Conservation (phyloP, 2,113 vertebrate genomes). For the Pseudopodoces humilis region DNA sequence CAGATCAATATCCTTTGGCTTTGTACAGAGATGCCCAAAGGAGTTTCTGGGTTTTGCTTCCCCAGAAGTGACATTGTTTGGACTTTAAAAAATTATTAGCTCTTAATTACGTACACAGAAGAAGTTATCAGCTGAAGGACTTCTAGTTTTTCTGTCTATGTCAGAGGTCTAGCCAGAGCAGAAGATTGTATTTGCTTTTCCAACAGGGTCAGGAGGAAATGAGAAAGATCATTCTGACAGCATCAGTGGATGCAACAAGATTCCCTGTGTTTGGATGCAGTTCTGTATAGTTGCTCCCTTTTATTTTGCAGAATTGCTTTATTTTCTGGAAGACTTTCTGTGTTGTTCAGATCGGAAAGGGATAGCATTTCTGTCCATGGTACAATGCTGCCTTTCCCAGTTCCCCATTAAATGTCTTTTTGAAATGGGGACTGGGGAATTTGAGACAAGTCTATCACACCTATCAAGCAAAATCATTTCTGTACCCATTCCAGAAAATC, state of each 20-base stretch:
- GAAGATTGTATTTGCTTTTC: neutral
- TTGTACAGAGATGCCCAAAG: neutral
- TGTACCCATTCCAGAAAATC: neutral
- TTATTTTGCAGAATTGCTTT: neutral
- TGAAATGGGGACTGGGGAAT: neutral
- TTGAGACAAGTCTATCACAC: neutral
- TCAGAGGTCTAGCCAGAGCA: neutral
- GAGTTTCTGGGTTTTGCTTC: neutral
- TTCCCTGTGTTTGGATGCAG: neutral
- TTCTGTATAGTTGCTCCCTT: neutral
- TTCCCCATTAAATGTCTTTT: neutral
- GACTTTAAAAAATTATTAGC: neutral
- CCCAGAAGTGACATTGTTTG: neutral
- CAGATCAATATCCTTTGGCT: neutral
- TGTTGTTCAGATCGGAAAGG: neutral
- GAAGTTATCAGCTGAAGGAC: neutral
- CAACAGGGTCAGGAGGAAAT: neutral
- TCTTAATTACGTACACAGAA: neutral
- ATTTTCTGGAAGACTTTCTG: neutral
- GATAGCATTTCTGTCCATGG: rapidly evolving
- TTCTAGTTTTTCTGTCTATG: neutral
- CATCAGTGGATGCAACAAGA: neutral
- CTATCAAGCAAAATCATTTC: neutral
- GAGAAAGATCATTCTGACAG: neutral
- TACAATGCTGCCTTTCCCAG: neutral